phyloP scores from a whole-genome alignment of 2,797 vertebrate species.

The Tapirus indicus region DNA sequence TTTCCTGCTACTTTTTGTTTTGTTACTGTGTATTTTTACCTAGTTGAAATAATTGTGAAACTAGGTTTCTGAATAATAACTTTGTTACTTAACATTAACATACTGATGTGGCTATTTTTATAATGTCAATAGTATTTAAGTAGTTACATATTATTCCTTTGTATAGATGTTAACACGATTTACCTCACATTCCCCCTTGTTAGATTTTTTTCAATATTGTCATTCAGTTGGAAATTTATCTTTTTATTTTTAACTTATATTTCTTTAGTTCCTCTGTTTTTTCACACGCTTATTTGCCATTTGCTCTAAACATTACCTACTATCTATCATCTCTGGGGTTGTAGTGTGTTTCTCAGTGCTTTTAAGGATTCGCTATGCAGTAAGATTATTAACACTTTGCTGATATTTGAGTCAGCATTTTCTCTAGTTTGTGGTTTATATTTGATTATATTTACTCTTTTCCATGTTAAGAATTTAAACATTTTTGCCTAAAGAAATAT shows the following conservation, averaged over 20 bases:
- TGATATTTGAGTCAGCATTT: not conserved
- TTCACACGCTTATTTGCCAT: not conserved
- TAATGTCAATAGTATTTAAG: not conserved
- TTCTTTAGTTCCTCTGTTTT: not conserved
- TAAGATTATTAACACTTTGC: not conserved
- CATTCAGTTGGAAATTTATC: not conserved
- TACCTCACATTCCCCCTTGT: not conserved
- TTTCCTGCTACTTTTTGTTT: too few species aligned
- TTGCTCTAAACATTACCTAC: not conserved
- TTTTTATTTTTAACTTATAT: not conserved
- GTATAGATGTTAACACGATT: not conserved
- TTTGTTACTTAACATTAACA: not conserved
- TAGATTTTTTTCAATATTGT: not conserved
- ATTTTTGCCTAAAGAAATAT: not conserved
- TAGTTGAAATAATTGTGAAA: not conserved
- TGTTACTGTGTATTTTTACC: not conserved
- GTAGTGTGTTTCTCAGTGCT: not conserved
- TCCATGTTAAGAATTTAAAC: not conserved
- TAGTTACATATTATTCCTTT: not conserved
- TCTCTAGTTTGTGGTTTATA: not conserved
- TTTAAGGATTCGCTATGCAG: not conserved
- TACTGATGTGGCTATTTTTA: not conserved
- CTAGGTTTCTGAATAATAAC: not conserved
- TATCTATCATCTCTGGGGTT: not conserved
- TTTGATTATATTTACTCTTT: not conserved